Conservation (phyloP, 2,113 vertebrate species). For the Porphyrio hochstetteri region DNA sequence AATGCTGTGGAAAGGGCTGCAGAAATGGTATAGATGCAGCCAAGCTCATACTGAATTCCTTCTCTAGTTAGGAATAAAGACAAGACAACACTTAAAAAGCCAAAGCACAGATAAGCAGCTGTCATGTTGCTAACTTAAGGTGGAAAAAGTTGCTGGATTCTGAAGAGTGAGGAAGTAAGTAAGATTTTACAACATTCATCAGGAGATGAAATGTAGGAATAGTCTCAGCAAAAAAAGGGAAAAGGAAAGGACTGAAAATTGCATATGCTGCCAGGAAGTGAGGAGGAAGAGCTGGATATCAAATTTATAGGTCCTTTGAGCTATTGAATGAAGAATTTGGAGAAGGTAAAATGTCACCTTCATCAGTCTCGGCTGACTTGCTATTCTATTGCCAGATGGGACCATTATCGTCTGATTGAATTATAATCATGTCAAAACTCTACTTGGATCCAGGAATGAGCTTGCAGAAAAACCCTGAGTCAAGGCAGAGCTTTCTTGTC, state of each 20-base stretch:
- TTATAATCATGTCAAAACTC: slow-evolving; percentile 52
- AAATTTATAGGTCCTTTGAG: slow-evolving; percentile 56
- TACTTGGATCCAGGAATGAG: slow-evolving; percentile 31
- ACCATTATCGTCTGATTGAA: slow-evolving; percentile 46
- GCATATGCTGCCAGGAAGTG: not conserved
- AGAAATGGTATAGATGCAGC: not conserved
- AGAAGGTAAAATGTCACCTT: slow-evolving; percentile 60
- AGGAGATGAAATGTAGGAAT: not conserved
- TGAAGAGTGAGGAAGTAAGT: not conserved
- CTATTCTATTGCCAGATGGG: slow-evolving; percentile 51
- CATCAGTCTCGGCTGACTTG: slow-evolving; percentile 52
- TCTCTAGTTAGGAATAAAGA: not conserved
- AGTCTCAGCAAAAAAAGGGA: not conserved
- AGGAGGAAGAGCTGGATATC: slow-evolving; percentile 30
- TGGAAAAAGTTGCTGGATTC: not conserved
- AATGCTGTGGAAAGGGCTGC: not conserved
- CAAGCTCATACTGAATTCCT: not conserved
- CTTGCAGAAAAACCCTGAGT: slow-evolving; percentile 39
- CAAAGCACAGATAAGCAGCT: not conserved
- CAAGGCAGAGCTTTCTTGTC: slow-evolving; percentile 16
- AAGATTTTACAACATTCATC: not conserved
- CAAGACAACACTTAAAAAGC: not conserved
- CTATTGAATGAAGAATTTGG: slow-evolving; percentile 26
- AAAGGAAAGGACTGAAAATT: not conserved
- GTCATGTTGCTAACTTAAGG: not conserved